Base-by-base conservation (phyloP, 2,797 vertebrate species). In the Rhadinocentrus ornatus region DNA sequence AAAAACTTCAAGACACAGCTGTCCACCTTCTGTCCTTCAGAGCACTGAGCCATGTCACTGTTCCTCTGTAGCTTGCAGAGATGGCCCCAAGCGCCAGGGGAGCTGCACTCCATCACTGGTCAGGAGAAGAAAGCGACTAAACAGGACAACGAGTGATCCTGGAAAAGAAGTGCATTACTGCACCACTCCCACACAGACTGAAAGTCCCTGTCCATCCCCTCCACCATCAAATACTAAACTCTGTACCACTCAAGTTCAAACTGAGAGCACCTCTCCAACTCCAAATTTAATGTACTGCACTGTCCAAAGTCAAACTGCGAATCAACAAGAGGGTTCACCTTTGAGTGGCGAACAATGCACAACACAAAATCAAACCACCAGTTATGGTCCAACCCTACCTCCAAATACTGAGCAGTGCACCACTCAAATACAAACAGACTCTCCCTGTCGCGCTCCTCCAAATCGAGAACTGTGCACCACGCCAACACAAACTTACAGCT, bases 121-220 rank as follows among this genome's bases (percentile, higher is more conserved):
- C 31, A 75, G 88, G 74, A 91, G 90, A 72, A 91, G 91, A 71
- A 94, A 92, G 72, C 82, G 88, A 12, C 82, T 94, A 6, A 93
- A 82, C 16, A 81, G 92, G 75, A 88, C 93, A 27, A 85, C 90
- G 7, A 95, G 94, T 58, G 93, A 95, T 82, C 94, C 93, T 18
- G 93, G 93, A 53, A 94, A 93, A 60, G 91, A 92, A 68, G 91
- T 92, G 60, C 82, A 90, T 62, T 90, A 86, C 75, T 91, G 91
- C 65, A 91, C 89, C 20, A 92, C 88, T 39, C 84, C 90, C 18
- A 92, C 92, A 26, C 91, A 93, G 77, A 93, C 90, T 20, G 91
- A 93, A 73, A 86, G 73, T 54, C 88, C 79, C 24, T 48, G 66
- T 71, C 73, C 67, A 26, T 83, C 81, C 22, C 83, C 64, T 0